phyloP scores from a whole-genome alignment of 2,888 invertebrate species.

The Drosophila fungiperda region DNA sequence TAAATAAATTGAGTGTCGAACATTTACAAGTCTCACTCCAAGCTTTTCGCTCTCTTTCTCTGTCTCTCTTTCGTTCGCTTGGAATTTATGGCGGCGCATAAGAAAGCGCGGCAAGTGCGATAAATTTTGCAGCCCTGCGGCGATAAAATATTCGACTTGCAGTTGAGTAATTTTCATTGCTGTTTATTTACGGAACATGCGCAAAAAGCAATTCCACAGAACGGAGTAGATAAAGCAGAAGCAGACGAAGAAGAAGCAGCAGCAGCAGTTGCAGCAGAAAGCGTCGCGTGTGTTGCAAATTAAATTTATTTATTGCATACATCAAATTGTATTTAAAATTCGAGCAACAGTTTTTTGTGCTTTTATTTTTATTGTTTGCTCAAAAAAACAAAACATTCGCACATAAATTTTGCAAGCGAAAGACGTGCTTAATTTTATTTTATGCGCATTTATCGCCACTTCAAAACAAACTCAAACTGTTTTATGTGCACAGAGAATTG shows the following conservation, averaged over 20 bases:
- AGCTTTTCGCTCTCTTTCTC: slow-evolving; percentile 6
- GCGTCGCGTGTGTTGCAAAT: slow-evolving; percentile 72
- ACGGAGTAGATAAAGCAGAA: slow-evolving; percentile 22
- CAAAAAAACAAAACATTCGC: slow-evolving; percentile 41
- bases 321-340: slow-evolving; percentile 49
- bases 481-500: slow-evolving; percentile 58
- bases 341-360: slow-evolving; percentile 40
- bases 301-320: slow-evolving; percentile 68
- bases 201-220: slow-evolving; percentile 62
- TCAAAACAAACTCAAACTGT: slow-evolving; percentile 56
- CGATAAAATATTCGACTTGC: slow-evolving; percentile 80
- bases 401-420: slow-evolving; percentile 61
- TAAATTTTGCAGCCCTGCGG: slow-evolving; percentile 80
- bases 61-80: slow-evolving; percentile 14
- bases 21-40: slow-evolving; percentile 30
- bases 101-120: slow-evolving; percentile 70
- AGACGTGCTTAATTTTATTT: slow-evolving; percentile 72
- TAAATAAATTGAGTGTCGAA: slow-evolving; percentile 46
- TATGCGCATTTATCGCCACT: slow-evolving; percentile 56
- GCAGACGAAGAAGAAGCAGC: slow-evolving; percentile 20
- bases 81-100: slow-evolving; percentile 61
- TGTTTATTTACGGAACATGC: slow-evolving; percentile 73
- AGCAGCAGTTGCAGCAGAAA: slow-evolving; percentile 27
- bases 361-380: slow-evolving; percentile 17
- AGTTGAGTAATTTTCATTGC: slow-evolving; percentile 69